Evolutionary conservation across 2,797 vertebrate genomes (phyloP).

Genomic region (Falco berigora): DNA sequence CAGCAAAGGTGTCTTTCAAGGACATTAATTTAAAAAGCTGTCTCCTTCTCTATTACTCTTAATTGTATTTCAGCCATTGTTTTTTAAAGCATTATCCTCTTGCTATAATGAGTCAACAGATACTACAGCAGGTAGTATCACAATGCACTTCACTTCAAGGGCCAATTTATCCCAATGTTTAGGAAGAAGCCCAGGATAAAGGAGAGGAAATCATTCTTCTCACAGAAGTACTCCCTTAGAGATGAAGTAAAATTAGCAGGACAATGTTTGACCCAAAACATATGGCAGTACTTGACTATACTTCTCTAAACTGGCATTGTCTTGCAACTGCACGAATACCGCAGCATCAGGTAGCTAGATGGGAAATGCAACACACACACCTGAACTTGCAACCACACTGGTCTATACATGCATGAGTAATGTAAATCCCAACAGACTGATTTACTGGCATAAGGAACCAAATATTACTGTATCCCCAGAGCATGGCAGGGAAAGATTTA

Average conservation of each 20-base stretch:
- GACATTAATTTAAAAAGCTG: not conserved
- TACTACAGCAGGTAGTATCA: not conserved
- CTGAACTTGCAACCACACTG: not conserved
- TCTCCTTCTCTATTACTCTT: not conserved
- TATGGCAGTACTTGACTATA: not conserved
- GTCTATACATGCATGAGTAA: not conserved
- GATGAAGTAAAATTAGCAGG: not conserved
- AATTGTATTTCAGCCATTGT: not conserved
- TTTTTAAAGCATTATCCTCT: not conserved
- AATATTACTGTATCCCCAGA: not conserved
- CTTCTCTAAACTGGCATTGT: not conserved
- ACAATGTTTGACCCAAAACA: not conserved
- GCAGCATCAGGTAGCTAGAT: not conserved
- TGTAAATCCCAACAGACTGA: not conserved
- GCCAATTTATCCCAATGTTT: not conserved
- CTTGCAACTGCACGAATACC: rapidly evolving
- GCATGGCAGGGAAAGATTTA: not conserved
- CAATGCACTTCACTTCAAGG: not conserved
- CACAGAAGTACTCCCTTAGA: not conserved
- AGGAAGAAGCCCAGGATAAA: not conserved
- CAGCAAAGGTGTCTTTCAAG: slow-evolving; percentile 1
- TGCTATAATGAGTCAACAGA: not conserved
- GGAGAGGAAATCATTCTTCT: not conserved
- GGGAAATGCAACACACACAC: not conserved
- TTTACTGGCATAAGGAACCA: not conserved